Evolutionary conservation across 2,888 invertebrate species (phyloP), one percentile per base, ranked within the genome.

Genomic region (Chrysopilus asiliformis): DNA sequence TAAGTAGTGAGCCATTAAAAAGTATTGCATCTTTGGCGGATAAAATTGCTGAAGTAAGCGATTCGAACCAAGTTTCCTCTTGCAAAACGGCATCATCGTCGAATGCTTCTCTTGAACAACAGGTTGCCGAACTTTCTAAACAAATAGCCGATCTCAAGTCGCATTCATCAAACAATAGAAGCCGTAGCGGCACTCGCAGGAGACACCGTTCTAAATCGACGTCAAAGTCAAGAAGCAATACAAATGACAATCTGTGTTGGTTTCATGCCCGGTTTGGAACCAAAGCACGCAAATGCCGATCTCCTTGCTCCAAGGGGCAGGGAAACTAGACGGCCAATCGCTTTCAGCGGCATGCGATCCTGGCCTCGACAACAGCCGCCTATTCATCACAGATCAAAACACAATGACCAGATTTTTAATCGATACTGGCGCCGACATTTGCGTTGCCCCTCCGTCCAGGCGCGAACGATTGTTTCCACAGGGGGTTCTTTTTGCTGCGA

Each of bases 401-500:
- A 16, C 25, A 2, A 17, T 6, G 7, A 12, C 13, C n/a, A 26
- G 19, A 5, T 5, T 26, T 34, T 27, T 34, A 16, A 18, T 26
- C 1, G 25, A 27, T 18, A 26, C 27, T 3, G 17, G 33, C 16
- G 33, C 25, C 17, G 25, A 33, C 17, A 18, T 33, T 9, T 33
- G 16, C 9, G 33, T 33, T 16, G 5, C 24, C 12, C 32, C 33
- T 2, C 15, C 10, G 12, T 19, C n/a, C 2, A 8, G 5, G 2
- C n/a, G 5, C 22, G 7, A 14, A 6, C 20, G 24, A 20, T 2
- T 5, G 13, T 14, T 4, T 2, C 13, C 7, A 32, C 12, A 12
- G 9, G 1, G 4, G 7, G 12, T 18, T 19, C 8, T 32, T 2
- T 32, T 14, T 19, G 34, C 42, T 16, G 39, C 42, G 8, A 41